Conservation (phyloP, 1,140 invertebrate genomes). For the Drosophila sucinea region DNA sequence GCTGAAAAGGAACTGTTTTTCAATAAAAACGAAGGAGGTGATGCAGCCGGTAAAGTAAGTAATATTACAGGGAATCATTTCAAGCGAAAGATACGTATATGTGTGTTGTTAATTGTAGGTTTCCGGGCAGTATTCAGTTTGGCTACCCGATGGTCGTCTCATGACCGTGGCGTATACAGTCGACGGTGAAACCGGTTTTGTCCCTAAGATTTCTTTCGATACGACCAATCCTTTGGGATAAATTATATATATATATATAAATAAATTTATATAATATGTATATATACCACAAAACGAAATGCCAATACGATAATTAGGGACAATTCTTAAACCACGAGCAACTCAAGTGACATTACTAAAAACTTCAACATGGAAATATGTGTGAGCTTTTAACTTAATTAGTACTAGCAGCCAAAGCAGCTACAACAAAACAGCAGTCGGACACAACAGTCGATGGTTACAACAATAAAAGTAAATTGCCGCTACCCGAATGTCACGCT, state of each 20-base stretch:
- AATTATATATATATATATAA: neutral
- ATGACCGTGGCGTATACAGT: conserved; percentile 89
- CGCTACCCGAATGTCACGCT: neutral
- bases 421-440: conserved; percentile 12
- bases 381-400: conserved; percentile 19
- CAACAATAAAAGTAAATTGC: neutral
- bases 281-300: conserved; percentile 7
- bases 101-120: conserved; percentile 51
- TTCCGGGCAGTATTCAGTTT: conserved; percentile 86
- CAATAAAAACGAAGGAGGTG: conserved; percentile 87
- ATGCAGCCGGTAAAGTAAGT: conserved; percentile 85
- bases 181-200: conserved; percentile 88
- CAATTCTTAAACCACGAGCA: conserved; percentile 10
- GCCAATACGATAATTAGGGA: conserved; percentile 12
- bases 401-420: conserved; percentile 16
- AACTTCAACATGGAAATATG: conserved; percentile 5
- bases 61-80: neutral
- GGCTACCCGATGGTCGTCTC: conserved; percentile 87
- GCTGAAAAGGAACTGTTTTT: conserved; percentile 86
- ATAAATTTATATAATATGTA: no score
- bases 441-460: conserved; percentile 3
- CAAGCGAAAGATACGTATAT: neutral
- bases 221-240: conserved; percentile 84
- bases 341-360: conserved; percentile 15
- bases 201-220: conserved; percentile 87